These are phyloP conservation scores for Raja brachyura DNA, from an alignment of 2,113 vertebrate species.

Conservation along the genomic window DNA sequence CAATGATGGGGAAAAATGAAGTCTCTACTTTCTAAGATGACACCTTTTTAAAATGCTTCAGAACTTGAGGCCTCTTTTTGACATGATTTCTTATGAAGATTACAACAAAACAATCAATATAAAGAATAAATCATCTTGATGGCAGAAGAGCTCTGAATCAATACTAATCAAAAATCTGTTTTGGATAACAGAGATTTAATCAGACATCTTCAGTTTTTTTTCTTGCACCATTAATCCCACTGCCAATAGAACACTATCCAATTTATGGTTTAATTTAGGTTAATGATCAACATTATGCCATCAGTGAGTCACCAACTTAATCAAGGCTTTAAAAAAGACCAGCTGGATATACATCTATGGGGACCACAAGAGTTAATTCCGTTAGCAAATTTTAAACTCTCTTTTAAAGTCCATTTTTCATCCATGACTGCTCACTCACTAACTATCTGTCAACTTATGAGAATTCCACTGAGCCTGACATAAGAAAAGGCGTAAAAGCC, in stretches of 20 bases:
- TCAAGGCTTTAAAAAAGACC: neutral
- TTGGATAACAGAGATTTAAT: constrained; percentile 27
- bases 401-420: neutral
- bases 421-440: no score
- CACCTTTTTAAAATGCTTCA: neutral
- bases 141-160: constrained; percentile 26
- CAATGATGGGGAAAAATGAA: neutral
- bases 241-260: constrained; percentile 24
- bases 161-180: constrained; percentile 33
- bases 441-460: neutral
- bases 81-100: neutral
- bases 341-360: neutral
- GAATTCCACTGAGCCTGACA: neutral
- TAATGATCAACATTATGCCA: constrained; percentile 30
- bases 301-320: constrained; percentile 27
- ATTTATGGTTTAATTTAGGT: constrained; percentile 32
- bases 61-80: neutral
- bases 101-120: constrained; percentile 16
- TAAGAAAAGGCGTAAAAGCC: neutral
- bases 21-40: neutral
- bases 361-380: constrained; percentile 2
- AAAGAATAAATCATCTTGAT: neutral
- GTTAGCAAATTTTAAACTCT: neutral
- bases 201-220: neutral
- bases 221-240: constrained; percentile 26